These are phyloP conservation scores for Empidonax alnorum DNA, from an alignment of 2,113 vertebrate genomes.

Conservation along the genomic window DNA sequence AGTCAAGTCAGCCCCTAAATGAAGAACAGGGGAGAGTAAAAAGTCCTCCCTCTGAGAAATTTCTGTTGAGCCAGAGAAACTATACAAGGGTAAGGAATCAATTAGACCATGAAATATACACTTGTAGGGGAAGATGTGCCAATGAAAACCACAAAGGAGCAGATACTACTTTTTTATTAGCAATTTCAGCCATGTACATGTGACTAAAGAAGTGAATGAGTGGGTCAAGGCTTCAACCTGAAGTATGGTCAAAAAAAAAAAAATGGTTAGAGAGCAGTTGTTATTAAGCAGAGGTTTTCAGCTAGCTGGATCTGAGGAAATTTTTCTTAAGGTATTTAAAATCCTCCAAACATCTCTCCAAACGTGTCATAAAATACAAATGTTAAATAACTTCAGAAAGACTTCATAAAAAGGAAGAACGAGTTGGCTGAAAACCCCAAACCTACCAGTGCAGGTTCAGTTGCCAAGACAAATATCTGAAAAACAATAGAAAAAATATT, in stretches of 20 bases:
- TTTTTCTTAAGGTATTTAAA: not conserved
- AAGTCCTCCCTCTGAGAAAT: not conserved
- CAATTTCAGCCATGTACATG: not conserved
- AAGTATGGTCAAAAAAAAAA: not conserved
- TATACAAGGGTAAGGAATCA: not conserved
- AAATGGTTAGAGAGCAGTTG: not conserved
- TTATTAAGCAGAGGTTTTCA: not conserved
- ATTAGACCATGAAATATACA: not conserved
- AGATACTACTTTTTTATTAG: not conserved
- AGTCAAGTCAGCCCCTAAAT: not conserved
- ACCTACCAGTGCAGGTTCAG: not conserved
- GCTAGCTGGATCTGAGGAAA: not conserved
- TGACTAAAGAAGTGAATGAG: not conserved
- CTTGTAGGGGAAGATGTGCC: not conserved
- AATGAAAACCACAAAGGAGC: not conserved
- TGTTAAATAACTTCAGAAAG: not conserved
- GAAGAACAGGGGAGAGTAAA: not conserved
- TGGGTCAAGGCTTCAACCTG: not conserved
- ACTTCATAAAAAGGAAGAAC: not conserved
- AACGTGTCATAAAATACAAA: not conserved
- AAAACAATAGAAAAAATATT: not conserved
- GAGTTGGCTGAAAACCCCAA: rapidly evolving
- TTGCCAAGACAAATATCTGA: not conserved
- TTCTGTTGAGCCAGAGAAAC: not conserved
- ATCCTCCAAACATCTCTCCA: rapidly evolving